A percentile compares a stretch with the other conserved stretches of the same genome.
phyloP scores from a whole-genome alignment of 2,888 invertebrate genomes.

The Eilema depressum region DNA sequence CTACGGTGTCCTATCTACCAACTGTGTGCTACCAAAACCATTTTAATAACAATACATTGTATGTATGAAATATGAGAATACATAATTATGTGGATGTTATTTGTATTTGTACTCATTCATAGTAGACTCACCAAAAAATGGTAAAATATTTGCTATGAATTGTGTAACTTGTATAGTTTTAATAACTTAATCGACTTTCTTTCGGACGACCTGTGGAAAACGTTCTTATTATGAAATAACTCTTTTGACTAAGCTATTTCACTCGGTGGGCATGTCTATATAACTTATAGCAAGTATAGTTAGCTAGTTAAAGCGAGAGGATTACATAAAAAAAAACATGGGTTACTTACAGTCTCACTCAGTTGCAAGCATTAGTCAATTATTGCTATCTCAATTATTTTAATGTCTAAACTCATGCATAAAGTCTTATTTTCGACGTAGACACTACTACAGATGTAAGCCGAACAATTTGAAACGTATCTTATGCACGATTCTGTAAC shows the following conservation, averaged over 20 bases:
- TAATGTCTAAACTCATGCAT: neutral
- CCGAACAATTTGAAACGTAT: too few relatives aligned
- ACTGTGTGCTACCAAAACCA: conserved; percentile 57
- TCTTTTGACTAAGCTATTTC: neutral
- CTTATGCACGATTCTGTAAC: too few relatives aligned
- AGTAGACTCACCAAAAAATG: conserved; percentile 73
- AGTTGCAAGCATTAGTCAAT: conserved; percentile 2
- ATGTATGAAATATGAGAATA: conserved; percentile 35
- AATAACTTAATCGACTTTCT: conserved; percentile 78
- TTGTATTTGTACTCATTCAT: conserved; percentile 33
- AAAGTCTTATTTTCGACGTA: neutral
- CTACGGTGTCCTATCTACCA: conserved; percentile 43
- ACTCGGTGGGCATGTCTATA: conserved; percentile 9
- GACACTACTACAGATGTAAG: neutral
- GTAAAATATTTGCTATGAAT: conserved; percentile 63
- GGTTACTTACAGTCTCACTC: neutral
- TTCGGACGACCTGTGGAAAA: conserved; percentile 80
- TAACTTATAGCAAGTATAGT: neutral
- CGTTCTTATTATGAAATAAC: conserved; percentile 35
- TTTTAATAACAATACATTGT: conserved; percentile 35
- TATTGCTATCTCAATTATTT: neutral
- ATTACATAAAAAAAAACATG: neutral
- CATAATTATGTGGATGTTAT: conserved; percentile 36
- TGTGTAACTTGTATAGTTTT: conserved; percentile 67
- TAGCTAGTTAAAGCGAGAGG: neutral